These are phyloP conservation scores for Thunnus thynnus DNA, from an alignment of 2,113 vertebrate species.

Conservation along the genomic window DNA sequence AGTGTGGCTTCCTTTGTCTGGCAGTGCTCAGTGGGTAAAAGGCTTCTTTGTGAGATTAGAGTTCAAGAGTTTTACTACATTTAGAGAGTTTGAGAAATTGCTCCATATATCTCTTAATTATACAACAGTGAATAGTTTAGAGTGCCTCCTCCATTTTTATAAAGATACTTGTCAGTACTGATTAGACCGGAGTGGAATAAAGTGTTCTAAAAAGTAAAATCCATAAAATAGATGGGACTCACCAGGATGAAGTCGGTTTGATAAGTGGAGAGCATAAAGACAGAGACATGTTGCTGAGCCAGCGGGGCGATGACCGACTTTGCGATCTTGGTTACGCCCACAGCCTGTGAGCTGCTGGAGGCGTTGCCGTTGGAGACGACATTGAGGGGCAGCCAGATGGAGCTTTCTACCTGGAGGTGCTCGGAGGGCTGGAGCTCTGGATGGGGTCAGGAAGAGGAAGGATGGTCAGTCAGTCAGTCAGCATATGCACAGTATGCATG, in stretches of 20 bases:
- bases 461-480: neutral
- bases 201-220: neutral
- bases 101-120: slow-evolving; percentile 2
- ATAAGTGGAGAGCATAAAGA: slow-evolving; percentile 97
- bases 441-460: neutral
- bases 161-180: neutral
- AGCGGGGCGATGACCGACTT: slow-evolving; percentile 94
- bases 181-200: neutral
- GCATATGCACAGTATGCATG: neutral
- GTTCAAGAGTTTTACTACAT: neutral
- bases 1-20: slow-evolving; percentile 28
- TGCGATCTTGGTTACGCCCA: slow-evolving; percentile 97
- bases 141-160: neutral
- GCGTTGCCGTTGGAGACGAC: slow-evolving; percentile 91
- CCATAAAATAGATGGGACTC: slow-evolving; percentile 31
- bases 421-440: slow-evolving; percentile 92
- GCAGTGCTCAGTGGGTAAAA: slow-evolving; percentile 1
- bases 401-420: slow-evolving; percentile 92
- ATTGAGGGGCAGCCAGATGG: slow-evolving; percentile 95
- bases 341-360: slow-evolving; percentile 88
- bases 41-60: neutral
- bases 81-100: slow-evolving; percentile 4
- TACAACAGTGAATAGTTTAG: neutral
- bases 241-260: slow-evolving; percentile 96
- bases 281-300: slow-evolving; percentile 96